These are phyloP conservation scores for Cepaea nemoralis DNA, from an alignment of 1,140 invertebrate species.

Conservation along the genomic window DNA sequence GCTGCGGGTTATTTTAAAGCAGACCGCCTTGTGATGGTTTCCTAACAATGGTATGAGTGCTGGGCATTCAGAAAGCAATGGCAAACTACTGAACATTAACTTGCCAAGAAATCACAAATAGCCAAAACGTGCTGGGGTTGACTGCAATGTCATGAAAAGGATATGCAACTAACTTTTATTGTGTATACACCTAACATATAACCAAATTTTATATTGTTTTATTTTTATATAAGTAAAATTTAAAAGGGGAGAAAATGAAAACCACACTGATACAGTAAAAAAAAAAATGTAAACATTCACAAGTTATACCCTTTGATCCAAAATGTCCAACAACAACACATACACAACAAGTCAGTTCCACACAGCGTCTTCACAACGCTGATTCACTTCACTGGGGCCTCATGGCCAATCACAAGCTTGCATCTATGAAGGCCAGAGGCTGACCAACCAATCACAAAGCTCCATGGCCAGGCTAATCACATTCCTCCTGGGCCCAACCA, in stretches of 20 bases:
- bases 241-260: not conserved
- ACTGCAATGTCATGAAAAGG: too few species aligned
- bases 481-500: constrained; percentile 7
- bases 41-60: too few species aligned
- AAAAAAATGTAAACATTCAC: not conserved
- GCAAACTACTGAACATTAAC: too few species aligned
- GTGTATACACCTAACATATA: not conserved
- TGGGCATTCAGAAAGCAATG: too few species aligned
- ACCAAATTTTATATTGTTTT: not conserved
- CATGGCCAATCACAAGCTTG: constrained; percentile 17
- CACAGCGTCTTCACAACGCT: constrained; percentile 11
- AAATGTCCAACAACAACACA: constrained; percentile 20
- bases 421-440: constrained; percentile 2
- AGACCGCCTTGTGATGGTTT: too few species aligned
- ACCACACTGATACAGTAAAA: not conserved
- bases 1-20: too few species aligned
- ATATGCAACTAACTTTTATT: too few species aligned
- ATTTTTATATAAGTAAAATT: not conserved
- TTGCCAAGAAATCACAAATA: too few species aligned
- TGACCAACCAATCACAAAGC: constrained; percentile 20
- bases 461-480: too few species aligned
- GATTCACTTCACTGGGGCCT: not conserved
- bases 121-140: too few species aligned
- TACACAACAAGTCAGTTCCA: constrained; percentile 26
- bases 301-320: constrained; percentile 33